Evolutionary conservation across 1,140 invertebrate species (phyloP).

Genomic region (Drosophila littoralis): DNA sequence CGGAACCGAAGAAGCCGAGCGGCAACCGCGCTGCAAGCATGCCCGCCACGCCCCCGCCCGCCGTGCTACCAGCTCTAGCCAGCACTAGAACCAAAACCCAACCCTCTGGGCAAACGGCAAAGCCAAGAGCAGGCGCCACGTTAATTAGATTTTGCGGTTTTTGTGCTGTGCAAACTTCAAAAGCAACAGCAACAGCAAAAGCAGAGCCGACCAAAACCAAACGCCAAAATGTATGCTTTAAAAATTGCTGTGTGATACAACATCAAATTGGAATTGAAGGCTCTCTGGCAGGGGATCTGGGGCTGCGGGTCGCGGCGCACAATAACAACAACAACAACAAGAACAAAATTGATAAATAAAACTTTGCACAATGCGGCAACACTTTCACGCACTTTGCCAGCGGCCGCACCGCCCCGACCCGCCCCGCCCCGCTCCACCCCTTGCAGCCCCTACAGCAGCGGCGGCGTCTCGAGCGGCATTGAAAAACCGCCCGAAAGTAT

Average conservation of each 20-base stretch:
- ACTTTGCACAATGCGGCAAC: conserved; percentile 76
- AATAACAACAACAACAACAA: conserved; percentile 24
- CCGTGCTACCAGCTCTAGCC: not conserved
- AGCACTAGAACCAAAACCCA: too few relatives aligned
- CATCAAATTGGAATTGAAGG: conserved; percentile 77
- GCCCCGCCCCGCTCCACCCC: not conserved
- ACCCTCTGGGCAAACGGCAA: conserved; percentile 51
- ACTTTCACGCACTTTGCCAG: conserved; percentile 72
- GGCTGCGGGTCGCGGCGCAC: conserved; percentile 62
- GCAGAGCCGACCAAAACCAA: conserved; percentile 42
- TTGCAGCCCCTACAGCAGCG: not conserved
- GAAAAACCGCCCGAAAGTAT: conserved; percentile 75
- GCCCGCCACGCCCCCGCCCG: conserved; percentile 6
- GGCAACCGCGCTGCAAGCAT: conserved; percentile 59
- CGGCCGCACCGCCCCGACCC: not conserved
- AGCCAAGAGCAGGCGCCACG: conserved; percentile 72
- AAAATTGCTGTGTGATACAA: conserved; percentile 69
- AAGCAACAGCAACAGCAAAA: conserved; percentile 59
- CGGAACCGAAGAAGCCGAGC: conserved; percentile 33
- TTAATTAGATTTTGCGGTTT: conserved; percentile 83
- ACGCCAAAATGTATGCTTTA: conserved; percentile 80
- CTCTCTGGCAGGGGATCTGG: conserved; percentile 19
- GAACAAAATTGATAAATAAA: conserved; percentile 77
- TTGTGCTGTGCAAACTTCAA: conserved; percentile 82
- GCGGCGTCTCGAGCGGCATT: conserved; percentile 59